Conservation (phyloP, 2,888 invertebrate species). For the Coelopa pilipes region DNA sequence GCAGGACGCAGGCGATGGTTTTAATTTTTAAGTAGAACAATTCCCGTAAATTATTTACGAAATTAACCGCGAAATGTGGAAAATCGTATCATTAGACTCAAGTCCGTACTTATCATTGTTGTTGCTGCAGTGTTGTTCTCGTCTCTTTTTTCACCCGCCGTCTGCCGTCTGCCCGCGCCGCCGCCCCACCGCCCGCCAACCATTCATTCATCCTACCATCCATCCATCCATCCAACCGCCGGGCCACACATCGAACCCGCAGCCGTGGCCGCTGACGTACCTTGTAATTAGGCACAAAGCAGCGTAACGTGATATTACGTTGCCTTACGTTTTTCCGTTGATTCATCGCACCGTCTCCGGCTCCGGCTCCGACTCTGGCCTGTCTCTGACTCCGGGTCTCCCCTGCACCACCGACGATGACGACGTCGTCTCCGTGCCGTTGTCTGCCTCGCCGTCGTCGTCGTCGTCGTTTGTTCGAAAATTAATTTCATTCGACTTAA, state of each 20-base stretch:
- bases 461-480: constrained; percentile 27
- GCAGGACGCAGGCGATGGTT: neutral
- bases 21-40: constrained; percentile 9
- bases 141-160: too few relatives aligned
- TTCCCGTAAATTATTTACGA: neutral
- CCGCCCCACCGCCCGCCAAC: neutral
- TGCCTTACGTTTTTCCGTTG: constrained; percentile 18
- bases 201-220: neutral
- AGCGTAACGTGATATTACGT: constrained; percentile 19
- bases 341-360: constrained; percentile 1
- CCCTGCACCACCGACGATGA: too few relatives aligned
- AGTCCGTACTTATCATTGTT: too few relatives aligned
- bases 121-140: neutral
- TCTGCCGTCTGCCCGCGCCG: too few relatives aligned
- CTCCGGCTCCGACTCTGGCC: too few relatives aligned
- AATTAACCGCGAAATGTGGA: constrained; percentile 8
- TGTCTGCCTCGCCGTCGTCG: too few relatives aligned
- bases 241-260: neutral
- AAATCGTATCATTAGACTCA: constrained; percentile 5
- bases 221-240: neutral
- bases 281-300: constrained; percentile 33
- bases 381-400: too few relatives aligned
- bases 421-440: too few relatives aligned
- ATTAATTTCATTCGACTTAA: constrained; percentile 32
- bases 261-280: constrained; percentile 11